phyloP scores from a whole-genome alignment of 2,888 invertebrate species.

The Tetranychus piercei region DNA sequence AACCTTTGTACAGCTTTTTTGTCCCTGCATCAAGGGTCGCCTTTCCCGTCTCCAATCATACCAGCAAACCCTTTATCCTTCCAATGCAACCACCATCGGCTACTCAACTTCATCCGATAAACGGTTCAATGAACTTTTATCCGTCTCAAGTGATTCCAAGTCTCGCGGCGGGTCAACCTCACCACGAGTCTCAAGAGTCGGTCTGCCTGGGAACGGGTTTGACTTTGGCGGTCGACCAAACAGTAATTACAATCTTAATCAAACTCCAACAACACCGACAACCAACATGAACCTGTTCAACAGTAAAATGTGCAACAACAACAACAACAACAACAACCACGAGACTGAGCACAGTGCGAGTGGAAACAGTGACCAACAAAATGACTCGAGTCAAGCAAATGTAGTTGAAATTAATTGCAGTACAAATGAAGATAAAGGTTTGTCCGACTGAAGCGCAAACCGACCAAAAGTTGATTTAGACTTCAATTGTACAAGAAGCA shows the following conservation, averaged over 20 bases:
- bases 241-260: background rate
- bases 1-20: constrained; percentile 29
- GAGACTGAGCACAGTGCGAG: too few species aligned
- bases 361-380: too few species aligned
- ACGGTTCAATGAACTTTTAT: background rate
- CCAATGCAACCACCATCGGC: background rate
- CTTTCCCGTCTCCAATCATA: constrained; percentile 2
- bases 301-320: background rate
- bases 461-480: too few species aligned
- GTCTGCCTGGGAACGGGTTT: background rate
- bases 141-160: background rate
- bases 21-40: constrained; percentile 24
- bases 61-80: background rate
- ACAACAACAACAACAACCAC: too few species aligned
- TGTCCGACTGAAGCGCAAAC: too few species aligned
- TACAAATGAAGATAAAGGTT: too few species aligned
- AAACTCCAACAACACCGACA: background rate
- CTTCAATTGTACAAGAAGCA: too few species aligned
- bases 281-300: background rate
- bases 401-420: too few species aligned
- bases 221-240: background rate
- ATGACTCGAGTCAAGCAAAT: too few species aligned
- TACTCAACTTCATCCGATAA: constrained; percentile 2
- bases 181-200: background rate
- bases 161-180: background rate